Evolutionary conservation across 2,888 invertebrate genomes (phyloP), one percentile per base, ranked within the genome.

Genomic region (Xestia sexstrigata): DNA sequence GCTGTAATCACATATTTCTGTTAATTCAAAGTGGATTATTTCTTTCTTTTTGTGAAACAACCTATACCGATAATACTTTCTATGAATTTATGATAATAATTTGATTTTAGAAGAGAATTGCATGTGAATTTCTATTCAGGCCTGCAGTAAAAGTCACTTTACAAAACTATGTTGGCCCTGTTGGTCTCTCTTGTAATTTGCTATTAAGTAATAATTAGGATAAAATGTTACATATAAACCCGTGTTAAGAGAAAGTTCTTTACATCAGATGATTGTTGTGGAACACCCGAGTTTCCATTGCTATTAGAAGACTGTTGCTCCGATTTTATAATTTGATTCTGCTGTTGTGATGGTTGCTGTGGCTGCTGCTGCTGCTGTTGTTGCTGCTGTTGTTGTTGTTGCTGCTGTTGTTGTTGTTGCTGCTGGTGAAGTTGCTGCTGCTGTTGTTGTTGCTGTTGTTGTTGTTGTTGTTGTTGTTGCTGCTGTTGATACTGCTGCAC

Each of bases 301-400:
- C 91, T 94, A 83, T 93, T 95, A n/a, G 95, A 92, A 26, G 96
- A 93, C 78, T 96, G 97, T 82, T 96, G 97, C 82, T 97, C 97
- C 87, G 94, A 93, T 89, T 96, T 97, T 47, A 89, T 73, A 74
- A 88, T 78, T 90, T 93, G 90, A 90, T 93, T 93, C 78, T 93
- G 89, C 83, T 92, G 93, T 76, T 91, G 93, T 74, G 90, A n/a
- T 62, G 78, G 72, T 60, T 92, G 94, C 72, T 94, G 95, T 42
- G 94, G 95, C 35, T 95, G 97, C 82, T 94, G 97, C 86, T 94
- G 96, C 81, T 93, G 97, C 84, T 92, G 93, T 4, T 93, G 92
- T 0, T 93, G 93, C 67, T 93, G 93, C 3, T 93, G 92, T 13
- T 92, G 93, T 2, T 93, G 93, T 5, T 93, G 94, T 5, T 92